A percentile compares a stretch with the other conserved stretches of the same genome.
Conservation (phyloP, 2,113 vertebrate species). For the Silurus asotus region DNA sequence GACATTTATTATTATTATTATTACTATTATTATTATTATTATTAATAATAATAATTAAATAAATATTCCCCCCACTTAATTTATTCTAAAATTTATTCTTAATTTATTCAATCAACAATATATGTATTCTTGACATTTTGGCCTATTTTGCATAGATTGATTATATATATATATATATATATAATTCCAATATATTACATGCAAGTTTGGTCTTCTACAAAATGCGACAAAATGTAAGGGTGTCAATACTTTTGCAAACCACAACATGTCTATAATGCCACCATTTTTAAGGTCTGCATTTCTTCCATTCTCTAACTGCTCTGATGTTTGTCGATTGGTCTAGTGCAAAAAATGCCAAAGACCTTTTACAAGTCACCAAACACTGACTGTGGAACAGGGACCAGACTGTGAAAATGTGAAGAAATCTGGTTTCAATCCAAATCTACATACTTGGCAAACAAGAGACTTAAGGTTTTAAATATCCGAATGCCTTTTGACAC, state of each 20-base stretch:
- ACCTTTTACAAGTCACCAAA: not conserved
- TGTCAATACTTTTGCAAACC: not conserved
- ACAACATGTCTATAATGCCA: not conserved
- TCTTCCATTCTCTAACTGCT: not conserved
- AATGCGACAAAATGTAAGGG: not conserved
- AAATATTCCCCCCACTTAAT: not conserved
- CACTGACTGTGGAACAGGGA: not conserved
- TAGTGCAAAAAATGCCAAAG: slow-evolving; percentile 5
- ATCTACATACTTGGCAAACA: slow-evolving; percentile 18
- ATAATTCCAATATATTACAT: not conserved
- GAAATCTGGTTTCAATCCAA: not conserved
- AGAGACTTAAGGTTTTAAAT: slow-evolving; percentile 7
- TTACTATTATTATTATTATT: not conserved
- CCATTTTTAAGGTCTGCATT: not conserved
- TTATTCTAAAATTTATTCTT: not conserved
- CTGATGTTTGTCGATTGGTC: not conserved
- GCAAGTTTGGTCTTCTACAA: not conserved
- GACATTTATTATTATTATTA: not conserved
- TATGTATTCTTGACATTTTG: not conserved
- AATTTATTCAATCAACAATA: no score
- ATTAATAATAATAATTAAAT: not conserved
- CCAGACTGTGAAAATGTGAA: not conserved
- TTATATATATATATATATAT: no score
- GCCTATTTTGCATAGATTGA: no score
- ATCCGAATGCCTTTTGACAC: slow-evolving; percentile 16